Conservation (phyloP, 2,113 vertebrate genomes). For the Lophochroa leadbeateri region DNA sequence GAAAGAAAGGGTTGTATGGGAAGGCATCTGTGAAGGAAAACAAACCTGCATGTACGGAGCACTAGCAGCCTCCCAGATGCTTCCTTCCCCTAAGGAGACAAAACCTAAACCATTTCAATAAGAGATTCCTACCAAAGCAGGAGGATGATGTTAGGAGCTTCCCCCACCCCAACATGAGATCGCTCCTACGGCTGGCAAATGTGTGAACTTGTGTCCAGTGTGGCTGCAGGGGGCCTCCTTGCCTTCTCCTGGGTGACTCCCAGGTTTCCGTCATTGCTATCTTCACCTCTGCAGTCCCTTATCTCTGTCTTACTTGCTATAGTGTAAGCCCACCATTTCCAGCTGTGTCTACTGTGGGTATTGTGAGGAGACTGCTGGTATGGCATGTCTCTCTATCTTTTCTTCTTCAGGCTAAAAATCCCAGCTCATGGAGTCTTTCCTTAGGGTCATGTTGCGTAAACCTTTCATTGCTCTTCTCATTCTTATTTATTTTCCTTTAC, state of each 20-base stretch:
- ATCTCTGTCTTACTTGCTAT: background rate
- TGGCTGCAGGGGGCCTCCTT: background rate
- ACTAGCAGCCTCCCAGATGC: background rate
- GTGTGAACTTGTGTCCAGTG: background rate
- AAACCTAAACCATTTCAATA: background rate
- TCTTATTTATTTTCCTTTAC: slow-evolving; percentile 19
- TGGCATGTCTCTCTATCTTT: background rate
- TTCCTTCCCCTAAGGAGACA: background rate
- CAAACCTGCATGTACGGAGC: background rate
- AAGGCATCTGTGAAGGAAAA: background rate
- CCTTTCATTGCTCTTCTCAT: background rate
- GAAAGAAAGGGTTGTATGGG: background rate
- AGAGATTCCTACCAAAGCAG: background rate
- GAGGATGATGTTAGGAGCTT: background rate
- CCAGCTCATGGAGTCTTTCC: background rate
- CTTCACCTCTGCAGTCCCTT: background rate
- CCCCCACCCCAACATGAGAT: background rate
- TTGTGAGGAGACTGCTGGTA: background rate
- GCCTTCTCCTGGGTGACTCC: background rate
- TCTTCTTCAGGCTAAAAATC: background rate
- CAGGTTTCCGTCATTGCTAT: background rate
- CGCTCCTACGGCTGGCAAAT: rapidly evolving
- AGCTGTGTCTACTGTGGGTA: background rate
- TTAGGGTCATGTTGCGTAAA: background rate
- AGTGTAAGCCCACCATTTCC: background rate